Evolutionary conservation across 2,888 invertebrate genomes (phyloP), one percentile per base, ranked within the genome.

Genomic region (Hipparchia sbordonii): DNA sequence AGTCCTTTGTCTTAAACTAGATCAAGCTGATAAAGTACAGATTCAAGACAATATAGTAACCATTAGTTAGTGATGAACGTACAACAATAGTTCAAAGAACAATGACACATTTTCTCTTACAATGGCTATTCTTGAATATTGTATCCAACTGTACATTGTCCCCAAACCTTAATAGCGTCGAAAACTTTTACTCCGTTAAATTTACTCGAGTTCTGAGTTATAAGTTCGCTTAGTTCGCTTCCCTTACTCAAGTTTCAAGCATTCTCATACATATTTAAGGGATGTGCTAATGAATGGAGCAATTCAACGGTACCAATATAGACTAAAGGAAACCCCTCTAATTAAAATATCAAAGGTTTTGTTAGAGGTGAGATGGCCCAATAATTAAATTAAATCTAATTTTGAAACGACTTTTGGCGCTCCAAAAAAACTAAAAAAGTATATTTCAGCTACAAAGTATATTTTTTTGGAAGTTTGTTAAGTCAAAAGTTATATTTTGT

Each of bases 111-210:
- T 91, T 90, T 88, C 87, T 82, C 79, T 80, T 85, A 90, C 91
- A 91, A 90, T 90, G 83, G 89, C 87, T 89, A 87, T 89, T 88
- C 89, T 89, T 88, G 89, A 90, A 91, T 90, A 89, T 88, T 89
- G 90, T 91, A 89, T 91, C 90, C 89, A 85, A 89, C 88, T 90
- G 80, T 84, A 88, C 86, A 86, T 85, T 86, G 85, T 86, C 85
- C 84, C 81, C 82, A 78, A 82, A 84, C 84, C 84, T 83, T 85
- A 86, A 87, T 84, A 84, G 85, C 83, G 52, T 33, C 76, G 78
- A 79, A 81, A 85, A 87, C 81, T 87, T 83, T 79, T 83, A 83
- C 83, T 80, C 80, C 81, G 82, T 85, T 80, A 84, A 87, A 85
- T 88, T 87, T 82, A 80, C 68, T 77, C 77, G 82, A 86, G 82